These are phyloP conservation scores for Drosophila birchii DNA, from an alignment of 2,888 invertebrate genomes.

Conservation along the genomic window DNA sequence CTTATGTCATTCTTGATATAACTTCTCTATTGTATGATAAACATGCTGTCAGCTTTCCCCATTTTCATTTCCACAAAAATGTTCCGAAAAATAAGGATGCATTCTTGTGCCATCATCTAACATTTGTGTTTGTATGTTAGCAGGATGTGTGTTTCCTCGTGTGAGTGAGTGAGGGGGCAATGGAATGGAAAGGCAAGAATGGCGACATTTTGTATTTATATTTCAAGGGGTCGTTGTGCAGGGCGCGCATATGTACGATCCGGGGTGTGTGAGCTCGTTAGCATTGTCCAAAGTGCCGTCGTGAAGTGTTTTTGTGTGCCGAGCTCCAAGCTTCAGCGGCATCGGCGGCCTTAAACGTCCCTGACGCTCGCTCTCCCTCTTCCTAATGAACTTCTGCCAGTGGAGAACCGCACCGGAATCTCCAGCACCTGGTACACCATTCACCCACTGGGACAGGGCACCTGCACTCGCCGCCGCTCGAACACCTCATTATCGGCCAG, in stretches of 20 bases:
- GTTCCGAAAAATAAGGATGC: slow-evolving; percentile 6
- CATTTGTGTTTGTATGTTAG: background rate
- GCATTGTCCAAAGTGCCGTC: slow-evolving; percentile 62
- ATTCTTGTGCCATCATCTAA: slow-evolving; percentile 12
- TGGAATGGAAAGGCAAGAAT: slow-evolving; percentile 19
- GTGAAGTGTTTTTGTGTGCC: slow-evolving; percentile 61
- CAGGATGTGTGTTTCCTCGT: slow-evolving; percentile 7
- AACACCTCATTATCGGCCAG: slow-evolving; percentile 27
- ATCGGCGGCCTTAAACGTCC: slow-evolving; percentile 28
- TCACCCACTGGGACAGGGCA: background rate
- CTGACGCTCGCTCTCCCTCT: slow-evolving; percentile 13
- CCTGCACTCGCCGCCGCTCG: background rate
- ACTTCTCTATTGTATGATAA: slow-evolving; percentile 38
- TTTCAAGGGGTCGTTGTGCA: slow-evolving; percentile 34
- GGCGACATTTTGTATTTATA: slow-evolving; percentile 58
- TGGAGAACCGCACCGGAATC: background rate
- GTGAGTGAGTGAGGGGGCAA: background rate
- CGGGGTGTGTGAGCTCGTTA: slow-evolving; percentile 61
- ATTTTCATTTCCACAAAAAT: slow-evolving; percentile 9
- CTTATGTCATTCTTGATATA: slow-evolving; percentile 22
- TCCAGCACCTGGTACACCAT: background rate
- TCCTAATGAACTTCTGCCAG: slow-evolving; percentile 42
- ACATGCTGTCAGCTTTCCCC: slow-evolving; percentile 25
- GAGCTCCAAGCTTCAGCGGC: slow-evolving; percentile 28
- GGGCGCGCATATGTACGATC: slow-evolving; percentile 7